Conservation (phyloP, 2,888 invertebrate species). For the Merodon equestris region DNA sequence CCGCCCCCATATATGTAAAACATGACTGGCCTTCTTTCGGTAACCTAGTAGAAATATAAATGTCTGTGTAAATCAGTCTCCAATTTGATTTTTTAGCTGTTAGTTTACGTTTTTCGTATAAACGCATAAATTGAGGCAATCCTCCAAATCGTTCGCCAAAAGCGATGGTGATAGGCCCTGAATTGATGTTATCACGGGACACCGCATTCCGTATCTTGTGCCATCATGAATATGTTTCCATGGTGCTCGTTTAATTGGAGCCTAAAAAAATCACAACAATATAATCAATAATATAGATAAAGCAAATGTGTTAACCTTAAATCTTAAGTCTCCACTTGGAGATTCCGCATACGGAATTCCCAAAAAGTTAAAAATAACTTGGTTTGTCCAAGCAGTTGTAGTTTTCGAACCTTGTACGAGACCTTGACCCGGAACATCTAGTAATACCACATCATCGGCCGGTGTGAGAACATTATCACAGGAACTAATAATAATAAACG, state of each 20-base stretch:
- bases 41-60: constrained; percentile 66
- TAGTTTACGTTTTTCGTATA: constrained; percentile 76
- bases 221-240: constrained; percentile 74
- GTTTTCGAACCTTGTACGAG: constrained; percentile 72
- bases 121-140: constrained; percentile 76
- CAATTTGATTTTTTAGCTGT: background rate
- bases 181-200: constrained; percentile 74
- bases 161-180: constrained; percentile 62
- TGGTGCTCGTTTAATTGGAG: constrained; percentile 73
- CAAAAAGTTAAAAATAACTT: constrained; percentile 75
- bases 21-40: constrained; percentile 77
- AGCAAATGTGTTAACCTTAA: constrained; percentile 71
- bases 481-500: constrained; percentile 16
- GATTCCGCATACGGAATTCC: constrained; percentile 77
- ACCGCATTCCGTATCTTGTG: constrained; percentile 74
- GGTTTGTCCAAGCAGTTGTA: constrained; percentile 74
- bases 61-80: background rate
- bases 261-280: constrained; percentile 71
- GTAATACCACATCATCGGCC: constrained; percentile 25
- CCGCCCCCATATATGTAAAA: constrained; percentile 79
- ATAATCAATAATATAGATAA: too few relatives aligned
- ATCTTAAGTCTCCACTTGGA: constrained; percentile 73
- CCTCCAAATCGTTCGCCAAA: constrained; percentile 74
- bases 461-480: constrained; percentile 14
- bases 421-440: constrained; percentile 73